Conservation (phyloP, 2,888 invertebrate genomes). For the Trileptium ribeirensis region DNA sequence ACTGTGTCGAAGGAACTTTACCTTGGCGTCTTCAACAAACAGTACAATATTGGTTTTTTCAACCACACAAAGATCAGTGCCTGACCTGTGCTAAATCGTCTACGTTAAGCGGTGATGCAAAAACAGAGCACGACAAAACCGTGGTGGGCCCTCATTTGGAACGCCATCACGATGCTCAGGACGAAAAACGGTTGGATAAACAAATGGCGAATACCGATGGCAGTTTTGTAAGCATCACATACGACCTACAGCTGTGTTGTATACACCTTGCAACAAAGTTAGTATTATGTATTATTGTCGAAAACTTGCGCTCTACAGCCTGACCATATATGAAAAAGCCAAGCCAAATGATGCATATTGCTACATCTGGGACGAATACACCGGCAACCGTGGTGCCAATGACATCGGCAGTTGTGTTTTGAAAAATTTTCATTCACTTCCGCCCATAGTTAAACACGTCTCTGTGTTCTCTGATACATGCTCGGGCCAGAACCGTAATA, state of each 20-base stretch:
- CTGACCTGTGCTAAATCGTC: background rate
- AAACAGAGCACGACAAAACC: background rate
- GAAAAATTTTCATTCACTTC: background rate
- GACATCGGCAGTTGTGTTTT: conserved; percentile 14
- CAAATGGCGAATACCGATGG: background rate
- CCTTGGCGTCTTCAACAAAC: background rate
- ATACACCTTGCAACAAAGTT: conserved; percentile 6
- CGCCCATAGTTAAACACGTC: background rate
- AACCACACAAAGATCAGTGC: conserved; percentile 15
- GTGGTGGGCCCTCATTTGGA: background rate
- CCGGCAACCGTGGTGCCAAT: conserved; percentile 6
- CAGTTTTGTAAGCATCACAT: background rate
- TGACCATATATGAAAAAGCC: conserved; percentile 1
- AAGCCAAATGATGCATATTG: conserved; percentile 1
- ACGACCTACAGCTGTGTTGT: conserved; percentile 17
- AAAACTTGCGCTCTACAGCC: conserved; percentile 10
- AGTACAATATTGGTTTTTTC: background rate
- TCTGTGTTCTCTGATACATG: conserved; percentile 10
- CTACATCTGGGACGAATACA: conserved; percentile 9
- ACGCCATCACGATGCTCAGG: background rate
- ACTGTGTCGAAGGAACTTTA: too few species aligned
- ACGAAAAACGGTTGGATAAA: background rate
- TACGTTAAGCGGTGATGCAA: background rate
- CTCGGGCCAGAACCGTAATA: too few species aligned
- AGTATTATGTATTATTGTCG: conserved; percentile 15